A percentile compares a stretch with the other conserved stretches of the same genome.
phyloP scores from a whole-genome alignment of 2,113 vertebrate genomes.

The Clarias batrachus region DNA sequence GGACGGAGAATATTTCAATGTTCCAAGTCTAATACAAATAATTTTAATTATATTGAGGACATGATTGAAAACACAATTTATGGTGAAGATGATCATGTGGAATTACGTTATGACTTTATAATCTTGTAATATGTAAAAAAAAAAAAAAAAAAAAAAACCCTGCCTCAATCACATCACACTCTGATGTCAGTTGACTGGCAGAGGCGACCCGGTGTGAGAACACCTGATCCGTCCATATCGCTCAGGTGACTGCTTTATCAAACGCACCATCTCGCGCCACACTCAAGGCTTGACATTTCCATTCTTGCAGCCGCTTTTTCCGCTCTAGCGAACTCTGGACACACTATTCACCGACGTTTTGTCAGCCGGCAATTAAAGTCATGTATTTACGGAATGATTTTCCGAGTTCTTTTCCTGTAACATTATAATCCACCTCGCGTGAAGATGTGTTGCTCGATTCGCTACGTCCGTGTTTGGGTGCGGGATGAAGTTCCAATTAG shows the following conservation, averaged over 20 bases:
- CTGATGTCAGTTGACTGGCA: background rate
- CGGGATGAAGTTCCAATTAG: slow-evolving; percentile 11
- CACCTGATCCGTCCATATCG: background rate
- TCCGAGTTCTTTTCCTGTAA: background rate
- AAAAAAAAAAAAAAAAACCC: background rate
- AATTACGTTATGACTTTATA: background rate
- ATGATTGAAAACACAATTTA: background rate
- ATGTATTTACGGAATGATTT: slow-evolving; percentile 13
- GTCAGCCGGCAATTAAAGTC: slow-evolving; percentile 17
- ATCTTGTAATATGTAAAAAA: too few relatives aligned
- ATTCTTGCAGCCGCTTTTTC: background rate
- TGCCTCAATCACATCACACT: background rate
- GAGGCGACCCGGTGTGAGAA: background rate
- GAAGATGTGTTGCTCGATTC: background rate
- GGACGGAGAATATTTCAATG: background rate
- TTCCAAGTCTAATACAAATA: background rate
- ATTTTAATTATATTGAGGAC: background rate
- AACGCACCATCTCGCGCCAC: background rate
- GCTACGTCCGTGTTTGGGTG: background rate
- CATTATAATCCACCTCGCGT: background rate
- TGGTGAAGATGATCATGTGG: background rate
- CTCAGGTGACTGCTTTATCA: slow-evolving; percentile 11
- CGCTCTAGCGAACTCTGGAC: slow-evolving; percentile 4
- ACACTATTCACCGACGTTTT: slow-evolving; percentile 44
- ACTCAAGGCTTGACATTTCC: slow-evolving; percentile 36